Conservation (phyloP, 2,888 invertebrate species). For the Diarsia brunnea region DNA sequence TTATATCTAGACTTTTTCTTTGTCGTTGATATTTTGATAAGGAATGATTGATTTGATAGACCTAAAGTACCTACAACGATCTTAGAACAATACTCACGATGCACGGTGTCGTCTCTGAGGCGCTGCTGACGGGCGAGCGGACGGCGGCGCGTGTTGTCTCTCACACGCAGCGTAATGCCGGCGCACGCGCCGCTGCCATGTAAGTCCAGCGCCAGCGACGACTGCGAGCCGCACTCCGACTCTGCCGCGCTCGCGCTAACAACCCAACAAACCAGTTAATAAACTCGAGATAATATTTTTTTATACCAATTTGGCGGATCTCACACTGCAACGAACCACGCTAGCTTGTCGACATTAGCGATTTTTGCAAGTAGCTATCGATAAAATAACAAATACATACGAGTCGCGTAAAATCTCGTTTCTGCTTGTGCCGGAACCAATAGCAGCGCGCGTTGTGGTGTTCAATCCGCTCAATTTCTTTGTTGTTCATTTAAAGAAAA, state of each 20-base stretch:
- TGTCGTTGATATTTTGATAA: neutral
- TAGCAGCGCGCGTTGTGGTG: neutral
- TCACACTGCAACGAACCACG: neutral
- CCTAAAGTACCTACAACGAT: neutral
- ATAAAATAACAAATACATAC: neutral
- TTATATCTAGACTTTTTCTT: neutral
- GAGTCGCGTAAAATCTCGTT: neutral
- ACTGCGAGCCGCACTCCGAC: slow-evolving; percentile 91
- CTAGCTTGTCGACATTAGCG: too few relatives aligned
- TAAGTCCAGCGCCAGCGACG: slow-evolving; percentile 94
- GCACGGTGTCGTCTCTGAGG: slow-evolving; percentile 93
- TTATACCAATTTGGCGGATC: neutral
- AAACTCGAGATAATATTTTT: neutral
- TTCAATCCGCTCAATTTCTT: neutral
- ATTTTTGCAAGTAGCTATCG: neutral
- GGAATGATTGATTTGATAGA: neutral
- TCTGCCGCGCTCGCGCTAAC: slow-evolving; percentile 86
- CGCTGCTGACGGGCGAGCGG: slow-evolving; percentile 94
- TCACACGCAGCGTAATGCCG: slow-evolving; percentile 90
- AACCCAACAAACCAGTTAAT: neutral
- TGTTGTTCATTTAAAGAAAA: neutral
- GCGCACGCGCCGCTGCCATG: slow-evolving; percentile 90
- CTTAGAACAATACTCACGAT: slow-evolving; percentile 77
- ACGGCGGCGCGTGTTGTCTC: slow-evolving; percentile 93
- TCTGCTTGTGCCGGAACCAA: neutral